Base-by-base conservation (phyloP, 2,113 vertebrate species). In the Acrocephalus kingi region DNA sequence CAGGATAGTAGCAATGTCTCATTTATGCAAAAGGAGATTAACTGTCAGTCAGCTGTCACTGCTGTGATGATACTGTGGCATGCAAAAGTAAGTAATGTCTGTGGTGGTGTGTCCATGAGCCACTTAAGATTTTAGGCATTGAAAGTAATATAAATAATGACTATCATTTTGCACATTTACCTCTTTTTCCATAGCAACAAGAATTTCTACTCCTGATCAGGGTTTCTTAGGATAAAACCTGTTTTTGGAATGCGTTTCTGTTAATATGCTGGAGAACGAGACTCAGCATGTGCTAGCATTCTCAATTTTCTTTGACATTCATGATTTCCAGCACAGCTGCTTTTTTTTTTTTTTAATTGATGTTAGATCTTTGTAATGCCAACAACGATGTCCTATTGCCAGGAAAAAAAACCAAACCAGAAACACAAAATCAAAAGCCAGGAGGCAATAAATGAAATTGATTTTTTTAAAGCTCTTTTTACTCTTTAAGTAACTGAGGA, bases 261-360 rank as follows among this genome's bases (percentile, higher is more conserved):
- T 48, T 77, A 61, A 74, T 68, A 71, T 35, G 33, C 69, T 85
- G 58, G 51, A 86, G 88, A 90, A 28, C 41, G 89, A 71, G 87
- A 78, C 49, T 86, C 45, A 71, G 77, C 77, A 52, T 89, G 71
- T 91, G 68, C 54, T 96, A 77, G 37, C 15, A 48, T 92, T 94
- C 78, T 91, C 77, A 80, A 11, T 92, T 94, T 95, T 84, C 67
- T 84, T 81, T 94, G 89, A 87, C 87, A 48, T 94, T 92, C n/a
- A n/a, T 94, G 43, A 87, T 89, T 90, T 93, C 55, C 80, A 89
- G 62, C 41, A 75, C 52, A 84, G 68, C 55, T 82, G 51, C 13
- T 45, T 51, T 11, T 19, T 33, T 49, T 77, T 30, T 35, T 52
- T 85, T 81, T 27, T 12, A 62, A 54, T 73, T 45, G 72, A 15